Percentiles rank a stretch among this genome's conserved stretches.
phyloP scores from a whole-genome alignment of 2,888 invertebrate species.

The Anthophora plumipes region DNA sequence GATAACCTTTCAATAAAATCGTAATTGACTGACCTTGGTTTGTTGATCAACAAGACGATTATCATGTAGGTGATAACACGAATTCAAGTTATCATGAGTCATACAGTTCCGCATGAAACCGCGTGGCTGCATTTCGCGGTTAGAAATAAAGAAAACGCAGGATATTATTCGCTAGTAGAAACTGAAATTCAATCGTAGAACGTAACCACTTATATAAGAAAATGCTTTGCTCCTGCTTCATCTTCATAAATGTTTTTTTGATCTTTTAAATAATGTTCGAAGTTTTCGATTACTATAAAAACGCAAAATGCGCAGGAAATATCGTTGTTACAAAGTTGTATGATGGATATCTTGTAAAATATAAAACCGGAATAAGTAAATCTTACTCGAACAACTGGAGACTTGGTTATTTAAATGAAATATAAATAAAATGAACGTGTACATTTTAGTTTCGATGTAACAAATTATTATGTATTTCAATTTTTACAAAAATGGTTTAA shows the following conservation, averaged over 20 bases:
- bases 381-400: no score
- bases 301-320: no score
- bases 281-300: neutral
- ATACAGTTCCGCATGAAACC: slow-evolving; percentile 9
- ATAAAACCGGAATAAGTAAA: no score
- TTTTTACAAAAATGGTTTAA: no score
- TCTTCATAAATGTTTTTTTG: neutral
- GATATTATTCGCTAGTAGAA: slow-evolving; percentile 21
- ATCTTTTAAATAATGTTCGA: neutral
- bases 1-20: slow-evolving; percentile 19
- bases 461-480: no score
- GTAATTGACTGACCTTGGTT: slow-evolving; percentile 48
- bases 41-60: slow-evolving; percentile 36
- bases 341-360: no score
- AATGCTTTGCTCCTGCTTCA: slow-evolving; percentile 3
- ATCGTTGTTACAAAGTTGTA: no score
- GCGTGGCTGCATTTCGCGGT: slow-evolving; percentile 35
- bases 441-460: no score
- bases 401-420: no score
- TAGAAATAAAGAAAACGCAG: slow-evolving; percentile 21
- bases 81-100: slow-evolving; percentile 48
- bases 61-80: slow-evolving; percentile 54
- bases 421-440: no score
- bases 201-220: slow-evolving; percentile 18
- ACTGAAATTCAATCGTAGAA: slow-evolving; percentile 7